Evolutionary conservation across 1,140 invertebrate species (phyloP).

Genomic region (Euborellia annulipes): DNA sequence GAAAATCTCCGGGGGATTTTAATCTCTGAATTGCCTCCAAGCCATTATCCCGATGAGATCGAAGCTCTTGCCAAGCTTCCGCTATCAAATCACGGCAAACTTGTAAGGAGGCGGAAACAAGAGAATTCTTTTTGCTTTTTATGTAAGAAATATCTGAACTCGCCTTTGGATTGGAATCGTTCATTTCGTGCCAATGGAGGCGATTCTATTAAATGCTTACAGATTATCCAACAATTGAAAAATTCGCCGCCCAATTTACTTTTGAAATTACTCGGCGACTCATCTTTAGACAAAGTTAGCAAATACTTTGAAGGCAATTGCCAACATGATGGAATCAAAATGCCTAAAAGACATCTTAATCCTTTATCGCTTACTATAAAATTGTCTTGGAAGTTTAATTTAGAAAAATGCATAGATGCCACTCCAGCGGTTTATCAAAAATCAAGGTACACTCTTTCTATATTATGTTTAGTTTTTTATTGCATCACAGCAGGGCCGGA

Average conservation of each 20-base stretch:
- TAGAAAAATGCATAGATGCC: slow-evolving; percentile 56
- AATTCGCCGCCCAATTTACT: neutral
- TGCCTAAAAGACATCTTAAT: neutral
- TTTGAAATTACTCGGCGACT: neutral
- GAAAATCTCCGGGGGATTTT: too few species aligned
- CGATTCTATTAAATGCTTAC: slow-evolving; percentile 7
- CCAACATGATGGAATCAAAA: too few species aligned
- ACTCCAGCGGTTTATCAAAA: slow-evolving; percentile 28
- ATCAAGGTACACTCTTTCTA: slow-evolving; percentile 5
- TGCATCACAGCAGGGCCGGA: too few species aligned
- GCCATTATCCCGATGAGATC: too few species aligned
- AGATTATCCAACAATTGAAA: slow-evolving; percentile 2
- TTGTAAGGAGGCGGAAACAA: slow-evolving; percentile 20
- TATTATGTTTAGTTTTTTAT: slow-evolving; percentile 9
- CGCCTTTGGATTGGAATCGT: too few species aligned
- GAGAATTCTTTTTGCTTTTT: neutral
- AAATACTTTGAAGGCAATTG: too few species aligned
- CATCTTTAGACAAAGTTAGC: too few species aligned
- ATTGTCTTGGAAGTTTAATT: slow-evolving; percentile 38
- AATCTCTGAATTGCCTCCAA: too few species aligned
- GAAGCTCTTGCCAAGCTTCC: slow-evolving; percentile 26
- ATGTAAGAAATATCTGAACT: too few species aligned
- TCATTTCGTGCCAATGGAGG: too few species aligned
- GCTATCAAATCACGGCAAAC: slow-evolving; percentile 41
- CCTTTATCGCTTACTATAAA: slow-evolving; percentile 7